phyloP scores from a whole-genome alignment of 1,140 invertebrate genomes.

The Drosophila micromelanica region DNA sequence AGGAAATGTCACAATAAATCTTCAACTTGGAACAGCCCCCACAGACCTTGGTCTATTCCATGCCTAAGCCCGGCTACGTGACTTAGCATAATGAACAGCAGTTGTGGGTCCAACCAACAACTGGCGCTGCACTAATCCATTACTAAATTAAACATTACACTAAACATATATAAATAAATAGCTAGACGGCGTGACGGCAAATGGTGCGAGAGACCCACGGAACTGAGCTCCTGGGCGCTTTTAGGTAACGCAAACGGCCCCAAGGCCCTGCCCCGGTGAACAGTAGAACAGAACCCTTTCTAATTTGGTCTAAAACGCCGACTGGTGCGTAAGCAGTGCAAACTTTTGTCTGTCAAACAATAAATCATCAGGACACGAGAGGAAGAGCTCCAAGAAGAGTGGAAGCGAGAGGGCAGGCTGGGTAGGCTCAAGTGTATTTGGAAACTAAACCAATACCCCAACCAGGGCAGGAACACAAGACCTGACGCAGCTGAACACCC shows the following conservation, averaged over 20 bases:
- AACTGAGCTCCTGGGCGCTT: neutral
- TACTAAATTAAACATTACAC: slow-evolving; percentile 81
- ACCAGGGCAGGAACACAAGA: neutral
- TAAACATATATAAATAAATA: slow-evolving; percentile 80
- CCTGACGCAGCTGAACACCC: slow-evolving; percentile 51
- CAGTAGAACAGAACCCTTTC: slow-evolving; percentile 74
- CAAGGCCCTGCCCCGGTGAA: slow-evolving; percentile 38
- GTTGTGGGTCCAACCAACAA: slow-evolving; percentile 5
- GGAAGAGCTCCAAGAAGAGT: slow-evolving; percentile 6
- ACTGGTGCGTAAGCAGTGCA: slow-evolving; percentile 9
- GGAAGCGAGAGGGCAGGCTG: slow-evolving; percentile 21
- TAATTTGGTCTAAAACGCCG: slow-evolving; percentile 69
- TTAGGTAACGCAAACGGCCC: neutral
- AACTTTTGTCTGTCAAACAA: slow-evolving; percentile 75
- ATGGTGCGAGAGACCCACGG: slow-evolving; percentile 49
- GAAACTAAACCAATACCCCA: slow-evolving; percentile 72
- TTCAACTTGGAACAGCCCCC: slow-evolving; percentile 28
- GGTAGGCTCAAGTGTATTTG: slow-evolving; percentile 76
- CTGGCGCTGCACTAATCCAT: slow-evolving; percentile 67
- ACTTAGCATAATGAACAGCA: slow-evolving; percentile 69
- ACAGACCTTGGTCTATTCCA: slow-evolving; percentile 1
- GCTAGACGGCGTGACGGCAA: slow-evolving; percentile 78
- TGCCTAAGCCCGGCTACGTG: slow-evolving; percentile 49
- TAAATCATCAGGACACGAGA: slow-evolving; percentile 63
- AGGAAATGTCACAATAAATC: slow-evolving; percentile 74